Evolutionary conservation across 2,113 vertebrate species (phyloP).

Genomic region (Octodon degus): DNA sequence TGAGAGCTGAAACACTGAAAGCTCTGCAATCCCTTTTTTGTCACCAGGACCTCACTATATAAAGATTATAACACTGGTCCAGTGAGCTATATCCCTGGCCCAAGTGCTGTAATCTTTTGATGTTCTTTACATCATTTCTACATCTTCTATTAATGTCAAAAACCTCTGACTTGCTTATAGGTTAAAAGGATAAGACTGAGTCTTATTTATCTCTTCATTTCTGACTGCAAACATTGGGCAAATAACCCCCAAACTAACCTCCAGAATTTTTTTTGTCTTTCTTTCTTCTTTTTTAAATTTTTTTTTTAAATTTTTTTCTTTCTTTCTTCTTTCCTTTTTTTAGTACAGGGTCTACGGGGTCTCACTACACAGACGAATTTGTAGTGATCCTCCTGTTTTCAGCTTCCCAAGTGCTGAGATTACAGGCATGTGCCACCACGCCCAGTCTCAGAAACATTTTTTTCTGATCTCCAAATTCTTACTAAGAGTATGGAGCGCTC

Average conservation of each 20-base stretch:
- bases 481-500: background rate
- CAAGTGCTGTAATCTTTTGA: background rate
- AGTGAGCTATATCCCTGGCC: too few species aligned
- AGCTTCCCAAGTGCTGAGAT: too few species aligned
- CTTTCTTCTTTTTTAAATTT: too few species aligned
- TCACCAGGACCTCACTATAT: too few species aligned
- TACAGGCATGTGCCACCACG: too few species aligned
- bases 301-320: too few species aligned
- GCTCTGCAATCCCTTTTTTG: background rate
- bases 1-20: background rate
- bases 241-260: background rate
- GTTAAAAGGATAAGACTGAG: background rate
- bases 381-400: too few species aligned
- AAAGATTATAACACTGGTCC: too few species aligned
- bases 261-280: background rate
- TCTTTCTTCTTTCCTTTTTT: too few species aligned
- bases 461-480: background rate
- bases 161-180: background rate
- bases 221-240: background rate
- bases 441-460: too few species aligned
- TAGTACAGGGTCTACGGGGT: too few species aligned
- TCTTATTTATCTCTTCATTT: constrained; percentile 1
- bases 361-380: too few species aligned
- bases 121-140: background rate
- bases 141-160: background rate